phyloP scores from a whole-genome alignment of 1,140 invertebrate species.

The Oncopeltus fasciatus region DNA sequence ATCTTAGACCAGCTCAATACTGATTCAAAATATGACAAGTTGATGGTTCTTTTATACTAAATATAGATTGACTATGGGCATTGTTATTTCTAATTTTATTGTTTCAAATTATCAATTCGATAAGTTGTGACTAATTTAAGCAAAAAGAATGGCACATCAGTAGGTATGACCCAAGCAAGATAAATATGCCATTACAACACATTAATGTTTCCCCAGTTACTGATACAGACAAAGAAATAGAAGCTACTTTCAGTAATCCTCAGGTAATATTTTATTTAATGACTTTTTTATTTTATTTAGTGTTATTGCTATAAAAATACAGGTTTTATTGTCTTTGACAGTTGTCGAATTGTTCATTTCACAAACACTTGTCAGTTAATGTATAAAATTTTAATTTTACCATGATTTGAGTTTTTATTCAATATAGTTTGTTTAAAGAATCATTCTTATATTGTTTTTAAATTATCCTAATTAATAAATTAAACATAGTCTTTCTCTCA shows the following conservation, averaged over 20 bases:
- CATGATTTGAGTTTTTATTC: neutral
- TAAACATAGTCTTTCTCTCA: no score
- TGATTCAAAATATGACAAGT: neutral
- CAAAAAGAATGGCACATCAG: neutral
- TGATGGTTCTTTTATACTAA: neutral
- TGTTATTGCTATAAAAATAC: neutral
- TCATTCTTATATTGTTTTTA: no score
- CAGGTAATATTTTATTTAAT: neutral
- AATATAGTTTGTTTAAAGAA: neutral
- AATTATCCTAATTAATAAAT: no score
- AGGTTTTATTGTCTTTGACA: neutral
- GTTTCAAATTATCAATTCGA: neutral
- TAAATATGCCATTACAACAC: constrained; percentile 22
- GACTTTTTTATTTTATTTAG: neutral
- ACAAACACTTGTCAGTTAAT: no score
- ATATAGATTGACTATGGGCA: neutral
- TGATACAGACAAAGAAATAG: neutral
- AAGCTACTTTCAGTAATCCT: neutral
- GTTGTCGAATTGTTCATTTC: neutral
- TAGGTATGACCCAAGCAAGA: neutral
- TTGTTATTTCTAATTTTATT: neutral
- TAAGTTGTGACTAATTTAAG: neutral
- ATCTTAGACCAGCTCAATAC: neutral
- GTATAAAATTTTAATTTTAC: neutral
- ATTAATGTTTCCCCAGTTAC: constrained; percentile 21